These are phyloP conservation scores for Peromyscus melanophrys DNA, from an alignment of 2,797 vertebrate genomes.

Conservation along the genomic window DNA sequence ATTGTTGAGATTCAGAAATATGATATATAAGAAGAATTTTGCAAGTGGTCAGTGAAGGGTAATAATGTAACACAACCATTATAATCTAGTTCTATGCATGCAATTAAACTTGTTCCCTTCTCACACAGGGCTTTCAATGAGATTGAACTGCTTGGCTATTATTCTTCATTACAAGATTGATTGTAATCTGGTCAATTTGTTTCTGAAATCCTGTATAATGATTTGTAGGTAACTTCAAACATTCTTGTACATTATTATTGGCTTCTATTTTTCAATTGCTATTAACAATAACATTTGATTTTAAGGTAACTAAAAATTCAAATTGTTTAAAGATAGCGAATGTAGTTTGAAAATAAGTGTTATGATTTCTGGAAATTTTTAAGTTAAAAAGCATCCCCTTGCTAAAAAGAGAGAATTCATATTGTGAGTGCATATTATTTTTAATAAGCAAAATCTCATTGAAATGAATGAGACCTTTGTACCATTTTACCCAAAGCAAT, in stretches of 20 bases:
- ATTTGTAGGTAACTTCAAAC: neutral
- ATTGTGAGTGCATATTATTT: slow-evolving; percentile 80
- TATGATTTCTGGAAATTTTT: slow-evolving; percentile 52
- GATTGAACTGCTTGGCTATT: neutral
- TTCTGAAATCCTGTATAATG: neutral
- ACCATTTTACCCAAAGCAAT: slow-evolving; percentile 86
- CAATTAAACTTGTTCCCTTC: neutral
- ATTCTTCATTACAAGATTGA: neutral
- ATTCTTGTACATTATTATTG: neutral
- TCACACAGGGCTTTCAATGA: neutral
- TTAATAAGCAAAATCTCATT: slow-evolving; percentile 86
- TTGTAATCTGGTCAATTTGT: neutral
- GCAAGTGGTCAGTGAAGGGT: neutral
- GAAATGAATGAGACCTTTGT: slow-evolving; percentile 86
- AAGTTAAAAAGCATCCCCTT: slow-evolving; percentile 54
- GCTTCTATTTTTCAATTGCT: neutral
- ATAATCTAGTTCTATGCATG: neutral
- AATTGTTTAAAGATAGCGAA: slow-evolving; percentile 29
- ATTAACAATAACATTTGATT: neutral
- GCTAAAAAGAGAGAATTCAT: slow-evolving; percentile 68
- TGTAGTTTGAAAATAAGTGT: neutral
- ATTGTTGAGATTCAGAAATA: neutral
- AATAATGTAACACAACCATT: neutral
- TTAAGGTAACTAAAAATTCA: slow-evolving; percentile 10
- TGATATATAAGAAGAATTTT: neutral